These are phyloP conservation scores for Channa argus DNA, from an alignment of 2,113 vertebrate species.

Conservation along the genomic window DNA sequence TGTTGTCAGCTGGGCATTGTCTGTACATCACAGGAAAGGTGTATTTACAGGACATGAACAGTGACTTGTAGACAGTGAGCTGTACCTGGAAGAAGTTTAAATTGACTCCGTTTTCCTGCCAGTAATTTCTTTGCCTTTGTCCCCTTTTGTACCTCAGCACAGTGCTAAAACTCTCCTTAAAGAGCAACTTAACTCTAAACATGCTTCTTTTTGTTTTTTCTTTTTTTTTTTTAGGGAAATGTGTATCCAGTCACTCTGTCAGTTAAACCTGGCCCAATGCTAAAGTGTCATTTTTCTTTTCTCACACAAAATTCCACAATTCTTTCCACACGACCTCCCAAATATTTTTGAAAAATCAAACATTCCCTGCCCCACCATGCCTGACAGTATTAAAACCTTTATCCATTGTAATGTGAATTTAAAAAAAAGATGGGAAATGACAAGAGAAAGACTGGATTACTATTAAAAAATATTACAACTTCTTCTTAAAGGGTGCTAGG, in stretches of 20 bases:
- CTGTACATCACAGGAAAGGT: not conserved
- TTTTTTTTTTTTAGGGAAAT: not conserved
- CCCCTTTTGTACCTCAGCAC: not conserved
- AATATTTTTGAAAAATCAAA: too few relatives aligned
- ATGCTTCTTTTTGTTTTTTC: too few relatives aligned
- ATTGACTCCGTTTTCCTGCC: not conserved
- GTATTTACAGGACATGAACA: constrained; percentile 6
- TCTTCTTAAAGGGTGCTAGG: constrained; percentile 8
- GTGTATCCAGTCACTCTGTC: not conserved
- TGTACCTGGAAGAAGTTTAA: not conserved
- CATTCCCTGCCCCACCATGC: too few relatives aligned
- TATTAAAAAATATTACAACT: constrained; percentile 36
- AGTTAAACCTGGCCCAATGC: not conserved
- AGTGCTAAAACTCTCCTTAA: not conserved
- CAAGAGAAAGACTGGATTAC: constrained; percentile 16
- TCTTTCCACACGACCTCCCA: too few relatives aligned
- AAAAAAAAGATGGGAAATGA: constrained; percentile 7
- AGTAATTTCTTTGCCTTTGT: not conserved
- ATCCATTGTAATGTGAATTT: not conserved
- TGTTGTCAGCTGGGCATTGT: not conserved
- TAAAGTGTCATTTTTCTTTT: too few relatives aligned
- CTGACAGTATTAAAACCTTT: not conserved
- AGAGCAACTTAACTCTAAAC: not conserved
- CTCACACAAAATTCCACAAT: too few relatives aligned
- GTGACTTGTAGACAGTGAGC: not conserved